Percentiles rank a stretch among this genome's conserved stretches.
These are phyloP conservation scores for Dinoponera quadriceps DNA, from an alignment of 1,140 invertebrate genomes.

Conservation along the genomic window DNA sequence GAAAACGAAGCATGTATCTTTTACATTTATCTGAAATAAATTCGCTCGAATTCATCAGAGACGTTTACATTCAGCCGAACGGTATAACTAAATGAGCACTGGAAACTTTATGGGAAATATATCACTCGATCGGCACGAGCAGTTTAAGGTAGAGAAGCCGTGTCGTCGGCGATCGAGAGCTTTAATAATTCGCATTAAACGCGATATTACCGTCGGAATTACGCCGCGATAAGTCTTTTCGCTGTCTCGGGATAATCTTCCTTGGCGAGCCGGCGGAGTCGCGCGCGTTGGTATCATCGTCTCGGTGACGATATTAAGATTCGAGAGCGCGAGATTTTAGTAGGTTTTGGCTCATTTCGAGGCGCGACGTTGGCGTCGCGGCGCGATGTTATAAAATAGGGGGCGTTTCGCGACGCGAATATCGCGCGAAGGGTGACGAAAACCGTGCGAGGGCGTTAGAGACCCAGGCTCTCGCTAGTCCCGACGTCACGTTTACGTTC, in stretches of 20 bases:
- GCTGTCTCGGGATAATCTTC: background rate
- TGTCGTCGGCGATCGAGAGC: background rate
- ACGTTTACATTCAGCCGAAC: background rate
- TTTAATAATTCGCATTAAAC: slow-evolving; percentile 20
- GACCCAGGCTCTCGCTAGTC: slow-evolving; percentile 17
- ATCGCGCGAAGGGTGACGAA: background rate
- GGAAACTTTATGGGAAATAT: background rate
- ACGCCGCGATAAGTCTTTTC: slow-evolving; percentile 7
- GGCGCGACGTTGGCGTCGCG: slow-evolving; percentile 1
- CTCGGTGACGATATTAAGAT: slow-evolving; percentile 29
- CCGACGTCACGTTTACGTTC: slow-evolving; percentile 65
- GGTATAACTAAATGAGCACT: background rate
- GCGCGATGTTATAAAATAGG: background rate
- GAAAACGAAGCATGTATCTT: too few species aligned
- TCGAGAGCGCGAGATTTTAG: slow-evolving; percentile 22
- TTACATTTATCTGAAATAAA: background rate
- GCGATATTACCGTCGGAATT: background rate
- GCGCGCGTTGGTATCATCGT: background rate
- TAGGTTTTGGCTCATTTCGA: slow-evolving; percentile 39
- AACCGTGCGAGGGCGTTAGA: background rate
- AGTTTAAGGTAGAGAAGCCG: background rate
- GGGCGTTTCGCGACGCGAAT: background rate
- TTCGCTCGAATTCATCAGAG: background rate
- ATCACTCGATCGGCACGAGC: background rate
- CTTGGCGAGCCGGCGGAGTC: too few species aligned